These are phyloP conservation scores for Fragum fragum DNA, from an alignment of 2,888 invertebrate species.

Conservation along the genomic window DNA sequence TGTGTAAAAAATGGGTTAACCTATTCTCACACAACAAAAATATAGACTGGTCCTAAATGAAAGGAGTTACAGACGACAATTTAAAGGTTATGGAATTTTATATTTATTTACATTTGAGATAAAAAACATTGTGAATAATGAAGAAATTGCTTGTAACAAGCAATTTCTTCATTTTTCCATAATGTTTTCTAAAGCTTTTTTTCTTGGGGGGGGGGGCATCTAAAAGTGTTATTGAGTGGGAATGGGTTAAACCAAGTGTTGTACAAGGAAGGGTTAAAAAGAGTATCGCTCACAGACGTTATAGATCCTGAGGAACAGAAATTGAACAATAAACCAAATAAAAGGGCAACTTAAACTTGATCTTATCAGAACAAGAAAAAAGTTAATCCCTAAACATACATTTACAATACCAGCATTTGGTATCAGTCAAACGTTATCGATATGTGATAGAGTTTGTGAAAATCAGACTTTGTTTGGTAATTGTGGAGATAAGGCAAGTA, in stretches of 20 bases:
- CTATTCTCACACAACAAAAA: too few relatives aligned
- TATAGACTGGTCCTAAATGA: too few relatives aligned
- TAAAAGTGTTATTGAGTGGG: background rate
- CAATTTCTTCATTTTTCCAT: too few relatives aligned
- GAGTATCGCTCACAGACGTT: background rate
- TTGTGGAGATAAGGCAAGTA: background rate
- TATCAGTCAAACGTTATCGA: slow-evolving; percentile 2
- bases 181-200: too few relatives aligned
- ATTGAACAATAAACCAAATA: background rate
- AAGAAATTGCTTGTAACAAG: too few relatives aligned
- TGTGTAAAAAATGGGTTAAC: too few relatives aligned
- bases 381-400: slow-evolving; percentile 22
- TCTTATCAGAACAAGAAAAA: slow-evolving; percentile 14
- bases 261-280: too few relatives aligned
- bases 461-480: background rate
- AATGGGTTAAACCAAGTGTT: background rate
- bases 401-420: background rate
- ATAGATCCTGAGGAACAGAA: background rate
- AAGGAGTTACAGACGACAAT: too few relatives aligned
- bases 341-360: background rate
- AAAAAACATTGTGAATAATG: too few relatives aligned
- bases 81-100: too few relatives aligned
- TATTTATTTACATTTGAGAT: too few relatives aligned
- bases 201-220: too few relatives aligned
- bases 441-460: background rate